Evolutionary conservation across 2,113 vertebrate genomes (phyloP).

Genomic region (Martes martes): DNA sequence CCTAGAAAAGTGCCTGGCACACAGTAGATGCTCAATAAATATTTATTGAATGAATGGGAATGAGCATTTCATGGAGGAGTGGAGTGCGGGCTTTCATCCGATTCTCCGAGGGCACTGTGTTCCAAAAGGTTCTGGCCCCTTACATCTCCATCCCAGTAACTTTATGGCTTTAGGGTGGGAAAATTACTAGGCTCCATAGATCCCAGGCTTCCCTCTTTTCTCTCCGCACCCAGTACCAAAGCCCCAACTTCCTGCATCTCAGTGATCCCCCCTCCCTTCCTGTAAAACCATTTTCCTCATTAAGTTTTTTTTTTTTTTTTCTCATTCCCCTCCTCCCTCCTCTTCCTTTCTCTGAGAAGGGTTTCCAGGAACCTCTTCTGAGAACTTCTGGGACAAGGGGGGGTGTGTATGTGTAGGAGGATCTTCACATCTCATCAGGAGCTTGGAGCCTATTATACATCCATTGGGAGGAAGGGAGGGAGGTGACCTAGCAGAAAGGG

Average conservation of each 20-base stretch:
- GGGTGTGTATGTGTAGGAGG: not conserved
- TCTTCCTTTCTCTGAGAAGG: not conserved
- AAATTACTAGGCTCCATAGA: not conserved
- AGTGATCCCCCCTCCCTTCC: not conserved
- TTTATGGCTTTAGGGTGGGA: not conserved
- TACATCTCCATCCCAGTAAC: not conserved
- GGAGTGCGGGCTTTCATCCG: not conserved
- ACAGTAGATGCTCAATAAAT: not conserved
- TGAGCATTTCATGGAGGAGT: not conserved
- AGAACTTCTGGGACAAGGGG: not conserved
- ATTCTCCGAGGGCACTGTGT: not conserved
- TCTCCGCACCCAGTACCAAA: not conserved
- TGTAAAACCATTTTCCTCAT: not conserved
- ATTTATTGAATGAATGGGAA: not conserved
- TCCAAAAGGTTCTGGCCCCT: not conserved
- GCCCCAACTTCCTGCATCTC: not conserved
- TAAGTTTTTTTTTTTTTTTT: not conserved
- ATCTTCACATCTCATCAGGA: not conserved
- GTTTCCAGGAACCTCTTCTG: slow-evolving; percentile 48
- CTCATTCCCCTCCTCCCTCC: not conserved
- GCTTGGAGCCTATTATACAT: not conserved
- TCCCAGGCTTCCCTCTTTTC: not conserved
- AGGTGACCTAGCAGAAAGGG: not conserved
- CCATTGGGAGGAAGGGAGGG: not conserved
- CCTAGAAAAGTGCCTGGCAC: not conserved